A percentile compares a stretch with the other conserved stretches of the same genome.
These are phyloP conservation scores for Pedionomus torquatus DNA, from an alignment of 2,113 vertebrate genomes.

Conservation along the genomic window DNA sequence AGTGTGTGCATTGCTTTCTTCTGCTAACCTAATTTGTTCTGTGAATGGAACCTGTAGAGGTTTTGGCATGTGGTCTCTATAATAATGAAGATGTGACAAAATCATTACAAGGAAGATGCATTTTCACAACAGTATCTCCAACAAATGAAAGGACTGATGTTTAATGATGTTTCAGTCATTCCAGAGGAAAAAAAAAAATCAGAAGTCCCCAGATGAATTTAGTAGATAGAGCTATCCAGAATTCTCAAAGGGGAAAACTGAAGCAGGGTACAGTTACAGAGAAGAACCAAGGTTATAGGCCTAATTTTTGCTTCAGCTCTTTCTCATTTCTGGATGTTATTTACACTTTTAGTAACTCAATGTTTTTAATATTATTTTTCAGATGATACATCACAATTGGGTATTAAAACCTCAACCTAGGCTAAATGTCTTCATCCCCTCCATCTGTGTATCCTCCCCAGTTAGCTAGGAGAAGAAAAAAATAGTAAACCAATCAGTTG, in stretches of 20 bases:
- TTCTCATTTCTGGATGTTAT: background rate
- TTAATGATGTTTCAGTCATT: background rate
- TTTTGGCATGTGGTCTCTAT: background rate
- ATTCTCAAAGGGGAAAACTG: background rate
- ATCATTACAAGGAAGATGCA: background rate
- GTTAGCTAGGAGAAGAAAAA: background rate
- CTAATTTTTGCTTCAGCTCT: fast-evolving
- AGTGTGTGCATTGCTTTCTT: background rate
- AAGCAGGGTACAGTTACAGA: background rate
- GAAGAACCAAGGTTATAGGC: background rate
- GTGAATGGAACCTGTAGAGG: background rate
- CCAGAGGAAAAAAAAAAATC: background rate
- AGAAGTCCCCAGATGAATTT: background rate
- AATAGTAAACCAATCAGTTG: background rate
- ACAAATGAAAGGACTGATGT: background rate
- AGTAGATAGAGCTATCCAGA: background rate
- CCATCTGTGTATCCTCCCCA: background rate
- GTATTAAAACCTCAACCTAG: background rate
- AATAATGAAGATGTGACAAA: background rate
- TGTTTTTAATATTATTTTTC: background rate
- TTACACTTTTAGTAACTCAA: background rate
- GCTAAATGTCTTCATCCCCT: background rate
- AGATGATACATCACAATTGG: background rate
- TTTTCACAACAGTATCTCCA: background rate
- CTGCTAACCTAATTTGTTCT: background rate